Conservation (phyloP, 2,113 vertebrate species). For the Mugil cephalus region DNA sequence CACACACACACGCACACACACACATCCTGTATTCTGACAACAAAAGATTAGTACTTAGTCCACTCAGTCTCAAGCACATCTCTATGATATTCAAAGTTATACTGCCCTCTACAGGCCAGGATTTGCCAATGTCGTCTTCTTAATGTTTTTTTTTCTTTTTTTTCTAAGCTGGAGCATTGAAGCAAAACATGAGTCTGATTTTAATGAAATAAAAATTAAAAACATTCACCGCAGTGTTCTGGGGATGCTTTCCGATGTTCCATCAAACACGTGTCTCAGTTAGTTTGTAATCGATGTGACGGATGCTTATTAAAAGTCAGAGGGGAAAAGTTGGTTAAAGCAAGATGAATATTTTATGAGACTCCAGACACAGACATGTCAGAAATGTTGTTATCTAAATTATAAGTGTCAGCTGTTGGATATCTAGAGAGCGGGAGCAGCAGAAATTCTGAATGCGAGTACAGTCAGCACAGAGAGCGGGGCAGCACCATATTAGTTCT, state of each 20-base stretch:
- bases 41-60: background rate
- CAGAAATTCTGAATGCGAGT: background rate
- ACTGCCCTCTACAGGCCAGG: conserved; percentile 69
- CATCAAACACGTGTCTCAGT: background rate
- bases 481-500: too few relatives aligned
- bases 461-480: too few relatives aligned
- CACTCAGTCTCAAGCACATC: background rate
- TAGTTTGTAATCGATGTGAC: background rate
- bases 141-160: background rate
- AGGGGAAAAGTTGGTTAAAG: background rate
- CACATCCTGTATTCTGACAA: background rate
- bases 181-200: background rate
- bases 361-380: too few relatives aligned
- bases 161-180: background rate
- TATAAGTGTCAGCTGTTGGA: too few relatives aligned
- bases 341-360: too few relatives aligned
- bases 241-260: background rate
- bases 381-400: too few relatives aligned
- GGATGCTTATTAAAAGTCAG: background rate
- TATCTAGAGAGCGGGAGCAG: too few relatives aligned
- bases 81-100: conserved; percentile 20
- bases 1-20: conserved; percentile 8
- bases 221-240: background rate
- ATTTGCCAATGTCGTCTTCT: background rate
- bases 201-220: conserved; percentile 29